A percentile compares a stretch with the other conserved stretches of the same genome.
Conservation (phyloP, 2,113 vertebrate species). For the Phocoena phocoena region DNA sequence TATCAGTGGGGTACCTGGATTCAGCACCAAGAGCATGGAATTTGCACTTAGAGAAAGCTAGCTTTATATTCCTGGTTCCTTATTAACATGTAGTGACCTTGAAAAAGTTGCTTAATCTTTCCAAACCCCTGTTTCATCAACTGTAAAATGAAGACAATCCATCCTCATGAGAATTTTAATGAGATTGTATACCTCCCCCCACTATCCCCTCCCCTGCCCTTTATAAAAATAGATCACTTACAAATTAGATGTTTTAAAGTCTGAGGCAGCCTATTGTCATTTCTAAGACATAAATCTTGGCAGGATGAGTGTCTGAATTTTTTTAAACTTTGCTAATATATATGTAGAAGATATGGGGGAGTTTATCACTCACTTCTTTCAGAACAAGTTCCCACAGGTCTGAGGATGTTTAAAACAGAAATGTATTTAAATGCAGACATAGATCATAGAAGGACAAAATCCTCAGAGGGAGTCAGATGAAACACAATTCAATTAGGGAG, state of each 20-base stretch:
- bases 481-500: background rate
- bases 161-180: slow-evolving; percentile 58
- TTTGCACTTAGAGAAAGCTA: background rate
- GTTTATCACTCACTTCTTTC: slow-evolving; percentile 53
- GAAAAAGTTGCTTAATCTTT: slow-evolving; percentile 45
- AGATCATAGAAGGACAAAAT: slow-evolving; percentile 5
- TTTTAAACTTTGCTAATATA: background rate
- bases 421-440: slow-evolving; percentile 29
- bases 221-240: slow-evolving; percentile 63
- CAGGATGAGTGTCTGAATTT: slow-evolving; percentile 4
- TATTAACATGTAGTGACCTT: slow-evolving; percentile 29
- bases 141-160: slow-evolving; percentile 54
- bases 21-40: background rate
- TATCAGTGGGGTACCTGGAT: background rate
- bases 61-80: background rate
- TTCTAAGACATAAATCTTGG: slow-evolving; percentile 56
- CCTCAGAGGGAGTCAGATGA: background rate
- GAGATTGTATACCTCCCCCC: background rate
- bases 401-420: slow-evolving; percentile 57
- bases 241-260: slow-evolving; percentile 57
- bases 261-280: slow-evolving; percentile 60
- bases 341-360: slow-evolving; percentile 8
- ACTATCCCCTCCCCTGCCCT: background rate
- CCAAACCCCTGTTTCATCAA: slow-evolving; percentile 1
- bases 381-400: slow-evolving; percentile 55